Conservation (phyloP, 2,888 invertebrate genomes). For the Ethmia dodecea region DNA sequence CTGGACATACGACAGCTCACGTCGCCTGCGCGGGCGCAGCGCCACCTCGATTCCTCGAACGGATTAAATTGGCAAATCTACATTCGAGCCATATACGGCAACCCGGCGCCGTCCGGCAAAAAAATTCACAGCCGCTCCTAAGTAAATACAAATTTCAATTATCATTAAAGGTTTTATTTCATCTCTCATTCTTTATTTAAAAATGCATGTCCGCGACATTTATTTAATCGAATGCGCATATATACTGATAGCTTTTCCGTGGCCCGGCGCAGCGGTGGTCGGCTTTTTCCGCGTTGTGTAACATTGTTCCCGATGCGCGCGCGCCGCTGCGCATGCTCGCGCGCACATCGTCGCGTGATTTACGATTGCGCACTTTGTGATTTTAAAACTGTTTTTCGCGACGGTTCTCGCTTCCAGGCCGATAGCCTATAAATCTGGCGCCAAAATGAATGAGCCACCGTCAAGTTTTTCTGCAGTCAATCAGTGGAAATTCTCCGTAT, state of each 20-base stretch:
- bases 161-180: conserved; percentile 68
- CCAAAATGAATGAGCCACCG: conserved; percentile 65
- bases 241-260: conserved; percentile 68
- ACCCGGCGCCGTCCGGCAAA: conserved; percentile 54
- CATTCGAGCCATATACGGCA: conserved; percentile 56
- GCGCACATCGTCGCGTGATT: conserved; percentile 49
- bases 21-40: conserved; percentile 23
- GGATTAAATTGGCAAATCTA: conserved; percentile 67
- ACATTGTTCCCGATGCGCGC: conserved; percentile 57
- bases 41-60: conserved; percentile 54
- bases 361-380: conserved; percentile 58
- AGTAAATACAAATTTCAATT: conserved; percentile 75
- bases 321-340: conserved; percentile 29
- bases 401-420: conserved; percentile 52
- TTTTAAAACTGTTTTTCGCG: conserved; percentile 59
- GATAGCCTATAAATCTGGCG: conserved; percentile 68
- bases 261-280: conserved; percentile 54
- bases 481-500: conserved; percentile 14
- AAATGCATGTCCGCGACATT: conserved; percentile 43
- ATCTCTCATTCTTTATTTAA: conserved; percentile 62
- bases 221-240: conserved; percentile 69
- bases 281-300: conserved; percentile 61
- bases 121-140: conserved; percentile 44
- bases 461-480: conserved; percentile 40
- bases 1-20: conserved; percentile 30